Conservation (phyloP, 2,113 vertebrate genomes). For the Sardina pilchardus region DNA sequence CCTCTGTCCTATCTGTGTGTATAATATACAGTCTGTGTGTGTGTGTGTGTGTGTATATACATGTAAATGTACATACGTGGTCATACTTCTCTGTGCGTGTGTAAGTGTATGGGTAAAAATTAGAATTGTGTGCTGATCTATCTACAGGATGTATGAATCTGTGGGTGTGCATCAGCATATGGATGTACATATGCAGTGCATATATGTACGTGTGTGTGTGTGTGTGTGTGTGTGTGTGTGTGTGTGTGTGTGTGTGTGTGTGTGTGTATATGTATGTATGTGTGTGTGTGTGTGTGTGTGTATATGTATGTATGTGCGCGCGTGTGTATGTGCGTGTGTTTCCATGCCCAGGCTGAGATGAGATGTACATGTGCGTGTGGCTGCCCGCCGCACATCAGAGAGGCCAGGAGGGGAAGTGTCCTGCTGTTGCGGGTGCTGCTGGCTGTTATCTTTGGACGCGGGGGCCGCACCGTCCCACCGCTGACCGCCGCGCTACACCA, state of each 20-base stretch:
- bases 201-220: slow-evolving; percentile 2
- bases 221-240: slow-evolving; percentile 32
- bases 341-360: slow-evolving; percentile 14
- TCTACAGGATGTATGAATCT: too few relatives aligned
- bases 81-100: background rate
- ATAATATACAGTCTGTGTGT: background rate
- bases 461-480: slow-evolving; percentile 74
- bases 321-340: slow-evolving; percentile 46
- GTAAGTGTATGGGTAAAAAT: background rate
- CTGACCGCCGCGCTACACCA: slow-evolving; percentile 64
- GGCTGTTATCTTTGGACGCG: slow-evolving; percentile 90
- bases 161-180: too few relatives aligned
- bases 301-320: background rate
- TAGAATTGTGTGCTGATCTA: too few relatives aligned
- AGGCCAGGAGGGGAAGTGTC: slow-evolving; percentile 79
- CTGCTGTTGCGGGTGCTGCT: slow-evolving; percentile 79
- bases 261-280: slow-evolving; percentile 54
- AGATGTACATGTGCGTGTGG: background rate
- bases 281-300: background rate
- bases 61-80: too few relatives aligned
- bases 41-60: too few relatives aligned
- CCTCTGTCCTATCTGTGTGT: too few relatives aligned
- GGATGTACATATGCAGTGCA: background rate
- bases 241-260: slow-evolving; percentile 61
- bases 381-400: slow-evolving; percentile 86